Percentiles rank a stretch among this genome's conserved stretches.
Conservation (phyloP, 2,888 invertebrate genomes). For the Uloborus plumipes region DNA sequence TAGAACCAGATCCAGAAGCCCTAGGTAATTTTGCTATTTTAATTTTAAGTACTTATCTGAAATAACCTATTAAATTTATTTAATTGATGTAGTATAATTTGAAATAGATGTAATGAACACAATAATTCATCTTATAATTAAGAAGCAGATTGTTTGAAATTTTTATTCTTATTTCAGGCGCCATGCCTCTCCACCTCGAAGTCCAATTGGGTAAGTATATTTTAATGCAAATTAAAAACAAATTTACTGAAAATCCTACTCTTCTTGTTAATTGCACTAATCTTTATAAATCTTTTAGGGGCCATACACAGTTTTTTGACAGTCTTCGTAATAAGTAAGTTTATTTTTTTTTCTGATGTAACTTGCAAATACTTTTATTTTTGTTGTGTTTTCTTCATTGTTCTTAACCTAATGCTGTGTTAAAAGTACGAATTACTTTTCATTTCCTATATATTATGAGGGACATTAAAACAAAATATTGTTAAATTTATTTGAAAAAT, state of each 20-base stretch:
- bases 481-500: too few species aligned
- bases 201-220: constrained; percentile 44
- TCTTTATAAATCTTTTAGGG: not conserved
- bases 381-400: too few species aligned
- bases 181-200: constrained; percentile 40
- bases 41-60: too few species aligned
- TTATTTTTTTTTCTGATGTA: not conserved
- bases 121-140: too few species aligned
- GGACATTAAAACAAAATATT: too few species aligned
- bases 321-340: constrained; percentile 56
- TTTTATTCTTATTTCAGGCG: constrained; percentile 36
- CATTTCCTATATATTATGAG: too few species aligned
- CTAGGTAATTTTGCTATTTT: constrained; percentile 17
- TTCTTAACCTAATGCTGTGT: too few species aligned
- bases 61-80: too few species aligned
- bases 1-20: constrained; percentile 46
- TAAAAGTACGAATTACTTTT: too few species aligned
- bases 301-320: constrained; percentile 49
- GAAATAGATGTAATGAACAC: too few species aligned
- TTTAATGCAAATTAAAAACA: not conserved
- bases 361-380: not conserved
- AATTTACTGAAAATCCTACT: not conserved
- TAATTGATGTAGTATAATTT: too few species aligned
- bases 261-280: not conserved
- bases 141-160: not conserved